These are phyloP conservation scores for Ceuthmochares aereus DNA, from an alignment of 2,113 vertebrate species.

Conservation along the genomic window DNA sequence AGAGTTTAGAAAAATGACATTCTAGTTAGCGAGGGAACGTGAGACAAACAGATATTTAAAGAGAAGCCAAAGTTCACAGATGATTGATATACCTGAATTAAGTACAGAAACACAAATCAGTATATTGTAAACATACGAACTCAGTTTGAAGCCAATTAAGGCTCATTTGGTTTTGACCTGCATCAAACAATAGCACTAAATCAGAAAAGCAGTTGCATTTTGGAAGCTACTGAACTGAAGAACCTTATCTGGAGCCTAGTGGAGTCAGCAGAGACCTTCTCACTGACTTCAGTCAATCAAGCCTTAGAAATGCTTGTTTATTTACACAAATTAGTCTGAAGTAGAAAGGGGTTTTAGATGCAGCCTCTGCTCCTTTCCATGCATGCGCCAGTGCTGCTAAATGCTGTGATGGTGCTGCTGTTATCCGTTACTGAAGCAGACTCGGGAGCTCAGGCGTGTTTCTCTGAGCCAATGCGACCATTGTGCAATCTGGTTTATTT, in stretches of 20 bases:
- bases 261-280: constrained; percentile 57
- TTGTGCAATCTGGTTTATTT: not conserved
- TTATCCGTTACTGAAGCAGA: not conserved
- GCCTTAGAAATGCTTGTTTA: not conserved
- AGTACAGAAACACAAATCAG: constrained; percentile 29
- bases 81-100: constrained; percentile 19
- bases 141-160: constrained; percentile 68
- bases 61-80: constrained; percentile 65
- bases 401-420: not conserved
- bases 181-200: constrained; percentile 67
- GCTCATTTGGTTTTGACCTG: constrained; percentile 54
- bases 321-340: constrained; percentile 36
- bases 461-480: not conserved
- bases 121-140: constrained; percentile 36
- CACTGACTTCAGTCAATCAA: constrained; percentile 46
- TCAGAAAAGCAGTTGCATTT: constrained; percentile 60
- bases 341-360: not conserved
- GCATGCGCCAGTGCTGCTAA: not conserved
- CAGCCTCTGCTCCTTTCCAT: not conserved
- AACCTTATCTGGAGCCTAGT: constrained; percentile 60
- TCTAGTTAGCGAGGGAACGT: constrained; percentile 32
- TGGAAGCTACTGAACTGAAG: constrained; percentile 55
- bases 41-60: constrained; percentile 53
- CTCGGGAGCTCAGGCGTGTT: not conserved
- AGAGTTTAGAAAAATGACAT: constrained; percentile 53